phyloP scores from a whole-genome alignment of 2,888 invertebrate genomes.

The Penaeus monodon region DNA sequence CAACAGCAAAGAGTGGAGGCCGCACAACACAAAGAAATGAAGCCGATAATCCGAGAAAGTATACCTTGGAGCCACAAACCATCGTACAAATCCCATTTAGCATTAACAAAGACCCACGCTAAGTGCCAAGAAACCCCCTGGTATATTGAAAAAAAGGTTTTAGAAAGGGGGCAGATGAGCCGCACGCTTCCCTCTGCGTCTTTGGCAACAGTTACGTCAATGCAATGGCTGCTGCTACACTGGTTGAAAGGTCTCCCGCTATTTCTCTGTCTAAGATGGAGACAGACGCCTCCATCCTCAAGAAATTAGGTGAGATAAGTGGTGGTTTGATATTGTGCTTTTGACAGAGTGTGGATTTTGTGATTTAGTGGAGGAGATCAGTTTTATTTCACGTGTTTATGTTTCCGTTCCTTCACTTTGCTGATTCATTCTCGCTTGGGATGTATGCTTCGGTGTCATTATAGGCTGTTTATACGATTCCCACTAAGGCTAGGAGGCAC shows the following conservation, averaged over 20 bases:
- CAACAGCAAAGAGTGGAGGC: too few species aligned
- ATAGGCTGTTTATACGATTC: too few species aligned
- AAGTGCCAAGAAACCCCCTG: too few species aligned
- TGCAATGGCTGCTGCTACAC: conserved; percentile 64
- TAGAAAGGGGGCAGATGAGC: too few species aligned
- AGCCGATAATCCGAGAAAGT: too few species aligned
- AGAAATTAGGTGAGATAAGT: conserved; percentile 37
- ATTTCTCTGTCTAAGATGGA: conserved; percentile 61
- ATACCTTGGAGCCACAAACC: too few species aligned
- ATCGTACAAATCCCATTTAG: too few species aligned
- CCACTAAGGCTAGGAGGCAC: too few species aligned
- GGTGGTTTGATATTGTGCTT: not conserved
- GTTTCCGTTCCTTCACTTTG: conserved; percentile 34
- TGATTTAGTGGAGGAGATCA: not conserved
- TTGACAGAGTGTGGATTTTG: not conserved
- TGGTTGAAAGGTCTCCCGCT: conserved; percentile 62
- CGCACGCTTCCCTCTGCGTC: conserved; percentile 41
- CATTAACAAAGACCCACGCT: too few species aligned
- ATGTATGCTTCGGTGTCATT: not conserved
- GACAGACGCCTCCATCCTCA: conserved; percentile 41
- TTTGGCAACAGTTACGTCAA: conserved; percentile 37
- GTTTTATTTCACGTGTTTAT: conserved; percentile 1
- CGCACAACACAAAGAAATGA: too few species aligned
- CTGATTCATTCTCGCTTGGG: conserved; percentile 53
- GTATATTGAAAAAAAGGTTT: too few species aligned